These are phyloP conservation scores for Ectropis grisescens DNA, from an alignment of 1,140 invertebrate species.

Conservation along the genomic window DNA sequence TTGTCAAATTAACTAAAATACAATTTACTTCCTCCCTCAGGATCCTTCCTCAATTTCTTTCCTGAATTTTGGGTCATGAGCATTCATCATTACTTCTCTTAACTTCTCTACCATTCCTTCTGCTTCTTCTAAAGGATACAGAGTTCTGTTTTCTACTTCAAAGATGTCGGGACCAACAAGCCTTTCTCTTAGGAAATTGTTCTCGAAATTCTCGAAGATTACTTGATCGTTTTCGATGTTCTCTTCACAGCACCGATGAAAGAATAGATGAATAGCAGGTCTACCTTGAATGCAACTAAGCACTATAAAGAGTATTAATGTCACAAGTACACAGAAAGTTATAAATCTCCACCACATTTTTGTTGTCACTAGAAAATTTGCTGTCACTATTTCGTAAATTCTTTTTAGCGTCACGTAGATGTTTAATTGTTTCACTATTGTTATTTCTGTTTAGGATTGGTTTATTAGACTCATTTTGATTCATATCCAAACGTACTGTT, in stretches of 20 bases:
- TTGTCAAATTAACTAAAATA: too few species aligned
- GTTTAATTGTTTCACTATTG: too few species aligned
- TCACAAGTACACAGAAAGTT: conserved; percentile 47
- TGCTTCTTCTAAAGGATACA: too few species aligned
- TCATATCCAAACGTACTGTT: too few species aligned
- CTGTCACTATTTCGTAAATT: background rate
- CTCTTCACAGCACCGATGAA: conserved; percentile 41
- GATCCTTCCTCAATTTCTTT: too few species aligned
- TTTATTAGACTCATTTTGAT: too few species aligned
- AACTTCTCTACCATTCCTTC: too few species aligned
- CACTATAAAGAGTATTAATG: conserved; percentile 34
- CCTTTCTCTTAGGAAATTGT: conserved; percentile 40
- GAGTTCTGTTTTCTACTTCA: conserved; percentile 16
- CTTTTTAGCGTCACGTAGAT: too few species aligned
- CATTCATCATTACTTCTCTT: conserved; percentile 11
- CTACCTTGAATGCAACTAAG: conserved; percentile 36
- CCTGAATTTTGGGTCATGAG: conserved; percentile 10
- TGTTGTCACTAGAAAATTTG: too few species aligned
- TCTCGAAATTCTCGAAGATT: conserved; percentile 35
- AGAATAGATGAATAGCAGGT: conserved; percentile 38
- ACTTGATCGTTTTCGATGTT: conserved; percentile 47
- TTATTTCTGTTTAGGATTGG: too few species aligned
- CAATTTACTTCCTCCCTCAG: too few species aligned
- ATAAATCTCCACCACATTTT: conserved; percentile 53
- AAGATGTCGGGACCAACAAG: conserved; percentile 25